Evolutionary conservation across 92 coral and sea anemone species (phyloP).

Genomic region (Actinostola sp.): DNA sequence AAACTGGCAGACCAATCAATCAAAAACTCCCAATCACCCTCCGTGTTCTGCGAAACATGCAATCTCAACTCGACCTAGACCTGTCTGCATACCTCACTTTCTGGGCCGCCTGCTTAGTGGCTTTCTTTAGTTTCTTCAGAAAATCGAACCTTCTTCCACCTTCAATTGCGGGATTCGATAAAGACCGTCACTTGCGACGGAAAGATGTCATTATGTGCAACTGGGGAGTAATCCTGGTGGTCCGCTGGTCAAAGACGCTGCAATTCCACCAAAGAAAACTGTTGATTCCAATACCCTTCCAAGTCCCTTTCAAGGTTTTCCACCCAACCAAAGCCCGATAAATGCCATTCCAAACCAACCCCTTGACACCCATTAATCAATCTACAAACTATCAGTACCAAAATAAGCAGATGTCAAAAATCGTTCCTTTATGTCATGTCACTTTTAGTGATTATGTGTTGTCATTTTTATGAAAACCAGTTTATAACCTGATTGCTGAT

Average conservation of each 20-base stretch:
- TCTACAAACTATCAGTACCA: too few species aligned
- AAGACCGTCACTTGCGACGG: slow-evolving; percentile 14
- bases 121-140: slow-evolving; percentile 48
- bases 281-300: slow-evolving; percentile 45
- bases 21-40: slow-evolving; percentile 64
- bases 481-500: not conserved
- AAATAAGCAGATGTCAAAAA: too few species aligned
- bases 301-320: too few species aligned
- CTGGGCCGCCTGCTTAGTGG: slow-evolving; percentile 63
- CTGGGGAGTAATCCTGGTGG: slow-evolving; percentile 40
- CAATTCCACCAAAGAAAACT: slow-evolving; percentile 38
- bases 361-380: too few species aligned
- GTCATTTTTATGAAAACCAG: not conserved
- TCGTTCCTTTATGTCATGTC: not conserved
- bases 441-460: not conserved
- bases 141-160: slow-evolving; percentile 40
- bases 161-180: slow-evolving; percentile 19
- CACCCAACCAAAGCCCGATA: too few species aligned
- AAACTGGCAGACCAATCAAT: not conserved
- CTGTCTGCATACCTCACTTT: slow-evolving; percentile 42
- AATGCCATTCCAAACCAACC: too few species aligned
- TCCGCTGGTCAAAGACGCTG: slow-evolving; percentile 40
- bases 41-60: slow-evolving; percentile 10
- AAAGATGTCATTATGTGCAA: slow-evolving; percentile 23
- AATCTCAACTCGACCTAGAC: slow-evolving; percentile 14